These are phyloP conservation scores for Jacana jacana DNA, from an alignment of 2,113 vertebrate species.

Conservation along the genomic window DNA sequence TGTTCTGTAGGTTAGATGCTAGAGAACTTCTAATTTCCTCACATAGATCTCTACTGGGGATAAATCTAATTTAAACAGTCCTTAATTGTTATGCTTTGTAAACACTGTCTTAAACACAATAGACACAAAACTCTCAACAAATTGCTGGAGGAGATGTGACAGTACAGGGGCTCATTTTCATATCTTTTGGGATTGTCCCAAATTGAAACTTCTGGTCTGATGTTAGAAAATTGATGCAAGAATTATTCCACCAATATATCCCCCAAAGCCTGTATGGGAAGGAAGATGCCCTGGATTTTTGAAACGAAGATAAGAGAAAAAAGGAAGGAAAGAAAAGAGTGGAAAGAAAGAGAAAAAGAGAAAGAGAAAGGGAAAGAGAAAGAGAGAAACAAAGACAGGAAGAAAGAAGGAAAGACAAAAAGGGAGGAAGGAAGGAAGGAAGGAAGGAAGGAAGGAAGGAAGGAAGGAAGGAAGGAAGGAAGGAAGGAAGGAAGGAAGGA, in stretches of 20 bases:
- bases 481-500: neutral
- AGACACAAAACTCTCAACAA: conserved; percentile 35
- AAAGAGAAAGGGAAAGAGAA: no score
- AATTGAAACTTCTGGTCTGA: conserved; percentile 23
- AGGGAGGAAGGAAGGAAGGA: no score
- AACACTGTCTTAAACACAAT: conserved; percentile 50
- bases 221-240: conserved; percentile 34
- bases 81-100: conserved; percentile 56
- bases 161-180: conserved; percentile 15
- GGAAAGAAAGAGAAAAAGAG: neutral
- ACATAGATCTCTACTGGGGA: conserved; percentile 8
- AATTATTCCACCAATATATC: neutral
- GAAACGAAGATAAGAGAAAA: neutral
- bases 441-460: neutral
- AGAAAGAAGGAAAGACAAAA: no score
- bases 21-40: conserved; percentile 10
- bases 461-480: accelerated
- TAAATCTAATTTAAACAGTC: conserved; percentile 52
- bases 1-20: neutral
- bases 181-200: conserved; percentile 31
- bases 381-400: no score
- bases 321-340: no score
- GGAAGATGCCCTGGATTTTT: neutral
- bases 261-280: conserved; percentile 12
- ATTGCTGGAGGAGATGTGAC: conserved; percentile 46